These are phyloP conservation scores for Nephrotoma appendiculata DNA, from an alignment of 2,888 invertebrate species.

Conservation along the genomic window DNA sequence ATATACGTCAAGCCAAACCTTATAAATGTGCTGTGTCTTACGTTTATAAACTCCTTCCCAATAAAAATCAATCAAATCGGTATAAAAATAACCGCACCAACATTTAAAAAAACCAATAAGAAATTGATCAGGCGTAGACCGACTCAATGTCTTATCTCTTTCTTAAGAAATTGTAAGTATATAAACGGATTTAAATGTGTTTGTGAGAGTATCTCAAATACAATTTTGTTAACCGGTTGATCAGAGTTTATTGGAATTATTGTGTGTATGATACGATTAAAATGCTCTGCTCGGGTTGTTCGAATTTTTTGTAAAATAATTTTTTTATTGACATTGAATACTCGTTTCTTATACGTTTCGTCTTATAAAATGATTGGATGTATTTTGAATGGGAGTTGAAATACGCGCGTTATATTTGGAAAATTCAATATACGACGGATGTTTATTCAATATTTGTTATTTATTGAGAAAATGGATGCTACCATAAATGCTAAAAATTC, in stretches of 20 bases:
- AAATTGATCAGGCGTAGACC: background rate
- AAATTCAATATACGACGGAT: background rate
- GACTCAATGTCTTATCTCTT: background rate
- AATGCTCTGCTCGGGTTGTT: background rate
- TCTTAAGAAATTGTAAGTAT: background rate
- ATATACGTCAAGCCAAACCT: background rate
- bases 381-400: background rate
- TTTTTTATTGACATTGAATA: background rate
- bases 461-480: background rate
- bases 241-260: background rate
- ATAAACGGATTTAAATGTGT: background rate
- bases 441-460: background rate
- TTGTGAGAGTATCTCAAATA: background rate
- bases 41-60: background rate
- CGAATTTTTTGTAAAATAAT: too few relatives aligned
- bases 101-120: background rate
- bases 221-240: background rate
- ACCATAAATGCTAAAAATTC: too few relatives aligned
- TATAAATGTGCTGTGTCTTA: background rate
- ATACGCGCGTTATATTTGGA: background rate
- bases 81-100: background rate
- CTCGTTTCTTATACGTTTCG: background rate
- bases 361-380: background rate
- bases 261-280: background rate
- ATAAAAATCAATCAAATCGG: background rate